These are phyloP conservation scores for Chydorus sphaericus DNA, from an alignment of 2,888 invertebrate species.

Conservation along the genomic window DNA sequence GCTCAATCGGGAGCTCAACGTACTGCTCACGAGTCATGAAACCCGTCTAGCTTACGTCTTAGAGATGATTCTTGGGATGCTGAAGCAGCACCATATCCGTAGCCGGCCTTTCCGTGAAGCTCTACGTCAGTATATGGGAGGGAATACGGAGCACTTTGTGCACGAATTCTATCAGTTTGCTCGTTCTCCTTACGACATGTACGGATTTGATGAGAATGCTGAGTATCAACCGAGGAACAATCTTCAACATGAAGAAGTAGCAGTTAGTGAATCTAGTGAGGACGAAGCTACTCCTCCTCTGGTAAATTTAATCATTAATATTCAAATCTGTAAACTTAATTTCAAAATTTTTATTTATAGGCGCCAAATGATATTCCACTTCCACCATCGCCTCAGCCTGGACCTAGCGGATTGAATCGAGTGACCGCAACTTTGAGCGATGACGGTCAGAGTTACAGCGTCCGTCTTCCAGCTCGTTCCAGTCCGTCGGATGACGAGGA, in stretches of 20 bases:
- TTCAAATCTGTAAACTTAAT: background rate
- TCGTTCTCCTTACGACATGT: constrained; percentile 69
- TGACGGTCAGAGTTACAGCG: background rate
- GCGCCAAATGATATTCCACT: constrained; percentile 2
- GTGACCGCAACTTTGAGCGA: background rate
- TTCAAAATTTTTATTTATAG: too few species aligned
- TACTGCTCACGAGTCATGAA: constrained; percentile 38
- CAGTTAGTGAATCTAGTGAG: constrained; percentile 6
- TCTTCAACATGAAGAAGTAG: constrained; percentile 1
- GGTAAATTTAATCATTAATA: background rate
- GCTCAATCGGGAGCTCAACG: constrained; percentile 71
- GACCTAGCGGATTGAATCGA: constrained; percentile 14
- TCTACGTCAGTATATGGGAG: constrained; percentile 50
- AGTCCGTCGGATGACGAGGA: constrained; percentile 33
- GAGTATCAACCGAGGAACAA: constrained; percentile 22
- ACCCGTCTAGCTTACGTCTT: constrained; percentile 50
- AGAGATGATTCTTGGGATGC: constrained; percentile 48
- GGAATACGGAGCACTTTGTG: constrained; percentile 66
- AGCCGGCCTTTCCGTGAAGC: constrained; percentile 52
- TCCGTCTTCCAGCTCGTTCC: background rate
- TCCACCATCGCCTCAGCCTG: constrained; percentile 17
- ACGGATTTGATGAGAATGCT: constrained; percentile 38
- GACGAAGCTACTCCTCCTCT: background rate
- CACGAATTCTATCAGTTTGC: constrained; percentile 81
- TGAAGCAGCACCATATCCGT: constrained; percentile 48